Percentiles rank a stretch among this genome's conserved stretches.
Conservation (phyloP, 1,140 invertebrate genomes). For the Campoletis sonorensis region DNA sequence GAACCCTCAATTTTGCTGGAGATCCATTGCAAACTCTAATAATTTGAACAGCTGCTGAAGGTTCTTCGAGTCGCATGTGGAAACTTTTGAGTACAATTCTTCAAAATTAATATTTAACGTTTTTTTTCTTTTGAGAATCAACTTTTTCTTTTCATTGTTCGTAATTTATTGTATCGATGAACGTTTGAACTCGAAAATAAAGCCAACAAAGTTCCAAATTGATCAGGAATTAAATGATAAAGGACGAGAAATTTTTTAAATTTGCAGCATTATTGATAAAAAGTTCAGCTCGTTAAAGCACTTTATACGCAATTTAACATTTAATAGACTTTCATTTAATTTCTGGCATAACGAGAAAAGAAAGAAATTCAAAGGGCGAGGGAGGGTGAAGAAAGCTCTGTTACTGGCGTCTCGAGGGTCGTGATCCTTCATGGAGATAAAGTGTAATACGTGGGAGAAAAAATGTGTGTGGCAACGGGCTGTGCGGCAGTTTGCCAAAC, state of each 20-base stretch:
- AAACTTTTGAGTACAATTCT: too few relatives aligned
- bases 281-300: slow-evolving; percentile 1
- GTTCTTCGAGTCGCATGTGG: too few relatives aligned
- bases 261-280: background rate
- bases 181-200: background rate
- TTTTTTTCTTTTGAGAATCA: too few relatives aligned
- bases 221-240: background rate
- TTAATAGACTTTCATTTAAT: background rate
- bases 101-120: too few relatives aligned
- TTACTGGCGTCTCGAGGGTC: slow-evolving; percentile 6
- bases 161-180: too few relatives aligned
- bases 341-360: background rate
- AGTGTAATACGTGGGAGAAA: slow-evolving; percentile 19
- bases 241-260: background rate
- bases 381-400: background rate
- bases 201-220: background rate
- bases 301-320: background rate
- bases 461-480: slow-evolving; percentile 30
- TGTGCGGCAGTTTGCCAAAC: slow-evolving; percentile 19
- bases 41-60: background rate
- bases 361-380: background rate
- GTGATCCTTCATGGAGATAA: slow-evolving; percentile 30
- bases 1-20: slow-evolving; percentile 8
- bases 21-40: background rate
- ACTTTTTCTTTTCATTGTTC: too few relatives aligned